Conservation (phyloP, 2,888 invertebrate species). For the Cataglyphis rosenhaueri region DNA sequence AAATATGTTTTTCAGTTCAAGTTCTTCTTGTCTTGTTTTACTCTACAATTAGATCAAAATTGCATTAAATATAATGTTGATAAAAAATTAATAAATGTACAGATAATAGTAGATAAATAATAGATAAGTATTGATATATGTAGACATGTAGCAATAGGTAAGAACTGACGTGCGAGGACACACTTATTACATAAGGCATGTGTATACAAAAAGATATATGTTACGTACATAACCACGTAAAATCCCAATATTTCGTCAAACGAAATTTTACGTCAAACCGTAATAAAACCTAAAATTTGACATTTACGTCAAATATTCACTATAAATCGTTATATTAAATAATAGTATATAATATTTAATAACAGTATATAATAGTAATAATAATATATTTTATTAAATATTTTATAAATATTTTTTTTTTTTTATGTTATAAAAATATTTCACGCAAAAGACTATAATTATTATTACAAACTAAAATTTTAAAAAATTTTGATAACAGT, state of each 20-base stretch:
- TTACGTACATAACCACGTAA: neutral
- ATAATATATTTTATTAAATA: neutral
- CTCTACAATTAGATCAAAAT: neutral
- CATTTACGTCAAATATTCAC: neutral
- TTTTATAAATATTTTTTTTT: neutral
- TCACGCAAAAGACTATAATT: neutral
- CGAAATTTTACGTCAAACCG: neutral
- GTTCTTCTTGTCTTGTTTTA: neutral
- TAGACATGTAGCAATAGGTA: neutral
- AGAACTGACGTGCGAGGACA: neutral
- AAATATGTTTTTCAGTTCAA: neutral
- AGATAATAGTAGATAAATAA: neutral
- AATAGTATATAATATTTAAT: too few species aligned
- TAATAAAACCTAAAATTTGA: neutral
- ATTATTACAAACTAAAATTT: neutral
- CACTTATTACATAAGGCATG: conserved; percentile 19
- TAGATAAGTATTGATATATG: conserved; percentile 24
- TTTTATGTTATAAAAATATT: neutral
- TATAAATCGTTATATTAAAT: neutral
- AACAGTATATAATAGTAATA: too few species aligned
- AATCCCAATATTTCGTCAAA: neutral
- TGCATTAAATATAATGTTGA: neutral
- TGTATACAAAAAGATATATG: conserved; percentile 5
- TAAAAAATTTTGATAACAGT: neutral
- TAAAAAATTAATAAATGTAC: neutral